Conservation (phyloP, 1,140 invertebrate genomes). For the Halesus radiatus region DNA sequence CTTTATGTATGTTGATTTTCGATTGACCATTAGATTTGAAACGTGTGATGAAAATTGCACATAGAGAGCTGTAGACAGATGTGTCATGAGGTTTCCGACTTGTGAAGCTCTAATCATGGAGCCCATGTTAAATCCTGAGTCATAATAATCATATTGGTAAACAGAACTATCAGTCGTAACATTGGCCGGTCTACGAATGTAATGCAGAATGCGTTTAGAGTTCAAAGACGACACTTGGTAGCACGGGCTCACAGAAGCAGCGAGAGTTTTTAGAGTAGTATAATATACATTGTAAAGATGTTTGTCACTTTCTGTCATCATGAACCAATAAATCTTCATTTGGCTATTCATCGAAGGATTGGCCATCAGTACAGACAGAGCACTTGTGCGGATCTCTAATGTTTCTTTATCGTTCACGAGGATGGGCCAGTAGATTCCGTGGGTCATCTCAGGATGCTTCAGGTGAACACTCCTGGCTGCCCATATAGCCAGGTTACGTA, state of each 20-base stretch:
- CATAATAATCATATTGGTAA: constrained; percentile 57
- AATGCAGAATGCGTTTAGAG: constrained; percentile 43
- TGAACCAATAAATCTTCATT: constrained; percentile 64
- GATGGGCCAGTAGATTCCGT: constrained; percentile 65
- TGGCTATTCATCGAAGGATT: constrained; percentile 59
- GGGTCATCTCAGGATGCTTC: constrained; percentile 56
- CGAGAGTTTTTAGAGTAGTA: constrained; percentile 62
- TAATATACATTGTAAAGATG: constrained; percentile 67
- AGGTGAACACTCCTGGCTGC: constrained; percentile 56
- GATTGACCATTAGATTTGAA: constrained; percentile 39
- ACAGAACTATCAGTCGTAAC: constrained; percentile 50
- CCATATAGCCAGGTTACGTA: constrained; percentile 62
- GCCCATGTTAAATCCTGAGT: constrained; percentile 59
- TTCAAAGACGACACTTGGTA: constrained; percentile 57
- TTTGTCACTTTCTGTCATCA: constrained; percentile 62
- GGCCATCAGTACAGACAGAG: constrained; percentile 64
- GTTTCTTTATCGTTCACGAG: constrained; percentile 60
- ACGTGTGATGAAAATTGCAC: constrained; percentile 44
- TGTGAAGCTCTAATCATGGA: constrained; percentile 50
- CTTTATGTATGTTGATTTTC: constrained; percentile 42
- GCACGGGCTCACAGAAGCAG: constrained; percentile 63
- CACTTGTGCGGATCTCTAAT: constrained; percentile 60
- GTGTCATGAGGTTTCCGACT: constrained; percentile 30
- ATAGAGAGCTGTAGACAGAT: constrained; percentile 31
- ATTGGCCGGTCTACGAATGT: constrained; percentile 52